Percentiles rank a stretch among this genome's conserved stretches.
These are phyloP conservation scores for Tachyglossus aculeatus DNA, from an alignment of 2,797 vertebrate genomes.

Conservation along the genomic window DNA sequence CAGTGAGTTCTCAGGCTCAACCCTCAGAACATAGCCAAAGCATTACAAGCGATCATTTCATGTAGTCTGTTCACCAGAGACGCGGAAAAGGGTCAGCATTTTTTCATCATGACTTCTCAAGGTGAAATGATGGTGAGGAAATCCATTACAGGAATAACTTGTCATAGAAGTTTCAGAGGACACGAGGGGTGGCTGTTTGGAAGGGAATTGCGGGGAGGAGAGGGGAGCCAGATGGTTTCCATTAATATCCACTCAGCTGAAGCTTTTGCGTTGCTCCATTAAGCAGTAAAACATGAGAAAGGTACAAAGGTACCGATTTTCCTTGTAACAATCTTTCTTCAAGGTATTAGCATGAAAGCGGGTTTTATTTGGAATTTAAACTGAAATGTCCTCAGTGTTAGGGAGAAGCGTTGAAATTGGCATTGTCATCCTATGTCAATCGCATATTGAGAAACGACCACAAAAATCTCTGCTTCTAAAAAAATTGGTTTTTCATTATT, in stretches of 20 bases:
- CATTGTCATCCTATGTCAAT: neutral
- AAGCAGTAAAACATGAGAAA: conserved; percentile 10
- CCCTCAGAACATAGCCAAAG: too few species aligned
- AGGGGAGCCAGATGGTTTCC: neutral
- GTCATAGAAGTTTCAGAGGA: neutral
- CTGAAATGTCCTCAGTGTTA: neutral
- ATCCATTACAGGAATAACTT: conserved; percentile 1
- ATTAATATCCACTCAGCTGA: conserved; percentile 15
- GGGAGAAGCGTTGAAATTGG: neutral
- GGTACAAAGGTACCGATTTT: conserved; percentile 29
- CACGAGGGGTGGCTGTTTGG: neutral
- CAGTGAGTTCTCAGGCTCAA: too few species aligned
- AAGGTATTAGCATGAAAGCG: neutral
- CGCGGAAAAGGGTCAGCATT: neutral
- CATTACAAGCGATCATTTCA: too few species aligned
- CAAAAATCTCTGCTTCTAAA: too few species aligned
- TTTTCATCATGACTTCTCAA: neutral
- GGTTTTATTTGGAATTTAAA: neutral
- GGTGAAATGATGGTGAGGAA: neutral
- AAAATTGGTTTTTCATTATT: too few species aligned
- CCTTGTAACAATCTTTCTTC: conserved; percentile 13
- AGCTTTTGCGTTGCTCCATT: neutral
- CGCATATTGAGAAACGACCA: neutral
- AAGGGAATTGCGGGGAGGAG: neutral
- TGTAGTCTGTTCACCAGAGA: neutral